phyloP scores from a whole-genome alignment of 2,888 invertebrate genomes.

The Phengaris alcon region DNA sequence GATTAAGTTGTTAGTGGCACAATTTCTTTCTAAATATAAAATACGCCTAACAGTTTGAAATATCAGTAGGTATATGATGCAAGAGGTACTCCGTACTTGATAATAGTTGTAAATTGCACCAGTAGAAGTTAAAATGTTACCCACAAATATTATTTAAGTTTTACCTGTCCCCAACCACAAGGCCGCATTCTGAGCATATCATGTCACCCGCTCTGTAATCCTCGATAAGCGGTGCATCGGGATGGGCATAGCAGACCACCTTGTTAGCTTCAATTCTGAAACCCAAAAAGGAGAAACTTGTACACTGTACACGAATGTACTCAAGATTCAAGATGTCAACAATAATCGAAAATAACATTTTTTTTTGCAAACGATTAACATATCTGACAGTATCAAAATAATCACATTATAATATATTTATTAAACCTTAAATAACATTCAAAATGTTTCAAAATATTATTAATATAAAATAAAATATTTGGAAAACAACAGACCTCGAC shows the following conservation, averaged over 20 bases:
- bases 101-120: no score
- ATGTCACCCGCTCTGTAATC: conserved; percentile 99
- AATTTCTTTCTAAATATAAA: not conserved
- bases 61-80: no score
- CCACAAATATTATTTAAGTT: conserved; percentile 36
- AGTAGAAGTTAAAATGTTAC: no score
- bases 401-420: conserved; percentile 48
- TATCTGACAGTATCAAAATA: conserved; percentile 49
- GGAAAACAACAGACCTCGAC: conserved; percentile 79
- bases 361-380: not conserved
- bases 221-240: conserved; percentile 96
- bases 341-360: not conserved
- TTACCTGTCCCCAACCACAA: conserved; percentile 98
- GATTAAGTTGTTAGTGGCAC: not conserved
- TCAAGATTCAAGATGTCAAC: conserved; percentile 11
- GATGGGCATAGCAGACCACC: conserved; percentile 95
- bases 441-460: conserved; percentile 52
- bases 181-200: conserved; percentile 99
- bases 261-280: conserved; percentile 85
- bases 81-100: no score
- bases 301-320: conserved; percentile 37
- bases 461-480: conserved; percentile 1
- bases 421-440: conserved; percentile 50
- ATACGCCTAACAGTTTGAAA: no score
- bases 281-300: conserved; percentile 55